Conservation (phyloP, 2,888 invertebrate genomes). For the Barypeithes pellucidus region DNA sequence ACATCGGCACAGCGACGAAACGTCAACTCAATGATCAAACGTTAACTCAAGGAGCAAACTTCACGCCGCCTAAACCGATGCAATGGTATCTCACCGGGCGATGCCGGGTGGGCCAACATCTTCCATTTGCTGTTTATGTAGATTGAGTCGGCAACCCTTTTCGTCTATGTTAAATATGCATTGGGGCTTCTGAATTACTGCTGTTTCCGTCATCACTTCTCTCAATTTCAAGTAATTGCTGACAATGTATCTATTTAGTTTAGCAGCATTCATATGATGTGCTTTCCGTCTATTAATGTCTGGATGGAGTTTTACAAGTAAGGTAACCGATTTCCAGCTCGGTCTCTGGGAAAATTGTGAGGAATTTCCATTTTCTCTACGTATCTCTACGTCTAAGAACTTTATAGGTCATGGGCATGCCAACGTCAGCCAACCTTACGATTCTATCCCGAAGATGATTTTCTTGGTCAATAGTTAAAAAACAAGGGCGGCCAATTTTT, state of each 20-base stretch:
- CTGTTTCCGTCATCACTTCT: conserved; percentile 5
- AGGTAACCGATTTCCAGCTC: no score
- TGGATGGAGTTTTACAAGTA: no score
- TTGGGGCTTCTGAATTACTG: conserved; percentile 18
- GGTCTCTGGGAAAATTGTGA: conserved; percentile 18
- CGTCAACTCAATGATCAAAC: no score
- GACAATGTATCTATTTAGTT: background rate
- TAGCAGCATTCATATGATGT: conserved; percentile 10
- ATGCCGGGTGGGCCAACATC: no score
- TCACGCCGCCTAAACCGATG: no score
- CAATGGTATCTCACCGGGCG: no score
- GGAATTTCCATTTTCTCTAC: conserved; percentile 23
- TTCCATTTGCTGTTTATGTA: conserved; percentile 21
- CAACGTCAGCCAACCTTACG: conserved; percentile 21
- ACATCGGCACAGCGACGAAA: no score
- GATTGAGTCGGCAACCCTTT: background rate
- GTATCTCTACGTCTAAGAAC: background rate
- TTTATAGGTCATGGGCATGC: conserved; percentile 18
- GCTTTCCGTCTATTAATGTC: conserved; percentile 2
- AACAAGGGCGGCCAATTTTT: no score
- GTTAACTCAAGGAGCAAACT: no score
- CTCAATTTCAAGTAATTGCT: background rate
- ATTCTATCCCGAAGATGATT: conserved; percentile 24
- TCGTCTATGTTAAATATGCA: conserved; percentile 9
- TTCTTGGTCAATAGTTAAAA: background rate